Evolutionary conservation across 1,140 invertebrate genomes (phyloP).

Genomic region (Daktulosphaira vitifoliae): DNA sequence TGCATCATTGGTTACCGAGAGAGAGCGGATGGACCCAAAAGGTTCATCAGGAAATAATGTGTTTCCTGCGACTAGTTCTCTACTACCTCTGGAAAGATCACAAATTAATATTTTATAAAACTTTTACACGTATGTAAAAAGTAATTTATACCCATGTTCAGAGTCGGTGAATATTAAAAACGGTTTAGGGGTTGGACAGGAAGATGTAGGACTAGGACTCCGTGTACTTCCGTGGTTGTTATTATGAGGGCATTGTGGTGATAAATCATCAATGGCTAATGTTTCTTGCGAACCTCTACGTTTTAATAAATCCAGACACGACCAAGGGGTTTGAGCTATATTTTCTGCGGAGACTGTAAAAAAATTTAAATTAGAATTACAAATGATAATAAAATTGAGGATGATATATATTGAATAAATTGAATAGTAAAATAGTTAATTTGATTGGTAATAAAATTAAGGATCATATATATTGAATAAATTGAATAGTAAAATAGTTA

Average conservation of each 20-base stretch:
- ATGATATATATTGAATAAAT: too few species aligned
- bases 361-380: too few species aligned
- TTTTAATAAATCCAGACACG: too few species aligned
- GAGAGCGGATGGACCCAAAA: conserved; percentile 18
- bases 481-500: too few species aligned
- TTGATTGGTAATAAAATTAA: too few species aligned
- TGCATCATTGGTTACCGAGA: conserved; percentile 27
- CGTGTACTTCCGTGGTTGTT: neutral
- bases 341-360: conserved; percentile 13
- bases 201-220: conserved; percentile 11
- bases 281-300: conserved; percentile 14
- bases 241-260: conserved; percentile 12
- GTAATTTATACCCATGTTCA: conserved; percentile 20
- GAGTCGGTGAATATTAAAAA: conserved; percentile 26
- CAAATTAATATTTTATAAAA: too few species aligned
- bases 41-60: conserved; percentile 20
- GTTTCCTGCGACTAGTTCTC: neutral
- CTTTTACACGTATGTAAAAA: too few species aligned
- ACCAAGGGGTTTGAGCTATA: neutral
- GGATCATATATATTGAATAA: too few species aligned
- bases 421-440: too few species aligned
- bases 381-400: too few species aligned
- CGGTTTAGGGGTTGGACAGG: conserved; percentile 23
- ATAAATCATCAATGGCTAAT: neutral
- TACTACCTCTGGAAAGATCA: neutral